Conservation (phyloP, 2,797 vertebrate species). For the Benthosema pterotum region DNA sequence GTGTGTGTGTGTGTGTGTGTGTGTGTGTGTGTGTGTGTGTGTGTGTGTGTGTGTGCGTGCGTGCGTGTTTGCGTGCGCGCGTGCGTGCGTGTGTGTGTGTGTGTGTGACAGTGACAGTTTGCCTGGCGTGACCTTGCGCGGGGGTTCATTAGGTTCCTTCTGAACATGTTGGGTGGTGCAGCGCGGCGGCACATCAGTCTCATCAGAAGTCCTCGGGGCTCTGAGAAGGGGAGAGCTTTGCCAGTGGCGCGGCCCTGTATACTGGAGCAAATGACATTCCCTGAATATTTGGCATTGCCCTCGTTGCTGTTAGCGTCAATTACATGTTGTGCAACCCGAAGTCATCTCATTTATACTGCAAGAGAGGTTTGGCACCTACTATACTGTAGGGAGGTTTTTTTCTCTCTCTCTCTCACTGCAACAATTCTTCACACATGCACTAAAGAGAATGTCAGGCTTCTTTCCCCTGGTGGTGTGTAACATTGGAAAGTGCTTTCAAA, state of each 20-base stretch:
- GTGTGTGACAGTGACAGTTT: slow-evolving; percentile 18
- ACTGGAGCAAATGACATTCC: slow-evolving; percentile 58
- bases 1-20: neutral
- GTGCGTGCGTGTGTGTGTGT: neutral
- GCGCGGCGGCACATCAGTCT: slow-evolving; percentile 36
- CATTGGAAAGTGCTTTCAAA: slow-evolving; percentile 22
- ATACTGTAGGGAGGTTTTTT: neutral
- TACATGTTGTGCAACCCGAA: slow-evolving; percentile 48
- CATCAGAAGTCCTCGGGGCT: slow-evolving; percentile 39
- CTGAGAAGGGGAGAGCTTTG: slow-evolving; percentile 26
- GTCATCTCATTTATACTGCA: slow-evolving; percentile 46
- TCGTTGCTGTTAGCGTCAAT: slow-evolving; percentile 49
- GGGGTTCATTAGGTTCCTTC: slow-evolving; percentile 17
- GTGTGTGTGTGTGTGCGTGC: neutral
- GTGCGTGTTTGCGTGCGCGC: neutral
- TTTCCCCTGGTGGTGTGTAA: neutral
- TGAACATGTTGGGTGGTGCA: slow-evolving; percentile 55
- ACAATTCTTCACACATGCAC: slow-evolving; percentile 5
- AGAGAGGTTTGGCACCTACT: slow-evolving; percentile 22
- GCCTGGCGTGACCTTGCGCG: slow-evolving; percentile 56
- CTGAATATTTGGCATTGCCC: slow-evolving; percentile 63
- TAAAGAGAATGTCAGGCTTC: neutral
- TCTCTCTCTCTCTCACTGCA: neutral
- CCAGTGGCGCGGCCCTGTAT: slow-evolving; percentile 27
- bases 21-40: neutral